Evolutionary conservation across 2,888 invertebrate species (phyloP).

Genomic region (Unio delphinus): DNA sequence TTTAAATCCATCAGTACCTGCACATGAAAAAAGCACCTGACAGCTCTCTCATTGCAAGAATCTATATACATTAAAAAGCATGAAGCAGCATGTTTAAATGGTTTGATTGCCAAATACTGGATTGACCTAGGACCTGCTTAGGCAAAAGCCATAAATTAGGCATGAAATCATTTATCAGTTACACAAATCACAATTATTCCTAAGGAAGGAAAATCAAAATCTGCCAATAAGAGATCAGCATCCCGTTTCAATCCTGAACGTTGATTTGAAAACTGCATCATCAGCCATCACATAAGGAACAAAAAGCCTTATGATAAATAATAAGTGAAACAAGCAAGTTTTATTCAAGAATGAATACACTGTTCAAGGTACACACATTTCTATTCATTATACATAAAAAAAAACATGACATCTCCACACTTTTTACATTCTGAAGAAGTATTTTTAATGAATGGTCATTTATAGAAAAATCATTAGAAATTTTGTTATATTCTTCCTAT

Average conservation of each 20-base stretch:
- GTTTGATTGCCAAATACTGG: background rate
- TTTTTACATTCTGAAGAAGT: no score
- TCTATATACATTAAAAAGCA: slow-evolving; percentile 5
- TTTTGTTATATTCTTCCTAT: background rate
- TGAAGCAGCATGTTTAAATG: slow-evolving; percentile 1
- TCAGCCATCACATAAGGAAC: background rate
- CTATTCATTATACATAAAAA: no score
- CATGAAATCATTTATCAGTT: background rate
- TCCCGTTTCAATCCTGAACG: background rate
- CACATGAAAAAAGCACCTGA: slow-evolving; percentile 1
- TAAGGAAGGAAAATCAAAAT: background rate
- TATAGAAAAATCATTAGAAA: no score
- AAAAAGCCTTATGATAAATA: no score
- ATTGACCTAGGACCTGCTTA: no score
- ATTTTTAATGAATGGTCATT: no score
- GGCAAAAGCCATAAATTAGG: background rate
- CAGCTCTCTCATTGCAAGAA: slow-evolving; percentile 1
- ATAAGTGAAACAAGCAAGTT: no score
- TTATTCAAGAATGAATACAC: no score
- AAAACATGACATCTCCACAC: no score
- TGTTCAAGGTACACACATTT: no score
- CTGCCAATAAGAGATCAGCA: background rate
- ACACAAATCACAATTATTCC: slow-evolving; percentile 1
- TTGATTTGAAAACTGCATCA: slow-evolving; percentile 4
- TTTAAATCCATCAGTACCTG: slow-evolving; percentile 1